Percentiles rank a stretch among this genome's conserved stretches.
phyloP scores from a whole-genome alignment of 1,140 invertebrate genomes.

The Caenorhabditis latens region DNA sequence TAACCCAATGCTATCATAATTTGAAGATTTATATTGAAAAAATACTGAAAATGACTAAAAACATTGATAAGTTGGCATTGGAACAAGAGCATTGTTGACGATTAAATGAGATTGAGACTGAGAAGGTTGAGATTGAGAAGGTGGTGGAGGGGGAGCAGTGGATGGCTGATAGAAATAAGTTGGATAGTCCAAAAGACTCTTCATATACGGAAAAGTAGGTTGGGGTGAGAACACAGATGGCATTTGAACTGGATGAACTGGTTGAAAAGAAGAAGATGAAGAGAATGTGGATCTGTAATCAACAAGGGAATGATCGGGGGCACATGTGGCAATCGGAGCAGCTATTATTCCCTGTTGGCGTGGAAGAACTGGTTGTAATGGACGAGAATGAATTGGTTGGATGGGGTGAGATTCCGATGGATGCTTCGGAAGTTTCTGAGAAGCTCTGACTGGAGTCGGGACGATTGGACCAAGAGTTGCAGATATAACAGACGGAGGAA shows the following conservation, averaged over 20 bases:
- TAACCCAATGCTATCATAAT: too few species aligned
- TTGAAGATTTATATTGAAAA: too few species aligned
- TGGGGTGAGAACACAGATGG: neutral
- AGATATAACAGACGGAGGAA: slow-evolving; percentile 17
- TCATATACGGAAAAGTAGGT: slow-evolving; percentile 27
- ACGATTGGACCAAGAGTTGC: slow-evolving; percentile 26
- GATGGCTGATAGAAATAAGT: slow-evolving; percentile 46
- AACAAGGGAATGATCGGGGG: slow-evolving; percentile 11
- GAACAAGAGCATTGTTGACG: slow-evolving; percentile 13
- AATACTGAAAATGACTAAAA: neutral
- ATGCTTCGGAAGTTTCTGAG: neutral
- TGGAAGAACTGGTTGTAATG: neutral
- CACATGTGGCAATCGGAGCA: slow-evolving; percentile 18
- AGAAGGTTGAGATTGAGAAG: neutral
- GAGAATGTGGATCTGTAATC: neutral
- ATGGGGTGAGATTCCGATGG: neutral
- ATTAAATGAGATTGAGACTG: slow-evolving; percentile 31
- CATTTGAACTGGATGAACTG: slow-evolving; percentile 28
- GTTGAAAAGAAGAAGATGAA: neutral
- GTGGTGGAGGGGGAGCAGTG: neutral
- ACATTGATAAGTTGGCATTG: slow-evolving; percentile 40
- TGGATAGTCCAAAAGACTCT: slow-evolving; percentile 36
- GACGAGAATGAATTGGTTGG: slow-evolving; percentile 22
- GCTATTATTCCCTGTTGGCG: neutral
- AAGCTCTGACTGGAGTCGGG: neutral